These are phyloP conservation scores for Macheiramphus alcinus DNA, from an alignment of 2,113 vertebrate genomes.

Conservation along the genomic window DNA sequence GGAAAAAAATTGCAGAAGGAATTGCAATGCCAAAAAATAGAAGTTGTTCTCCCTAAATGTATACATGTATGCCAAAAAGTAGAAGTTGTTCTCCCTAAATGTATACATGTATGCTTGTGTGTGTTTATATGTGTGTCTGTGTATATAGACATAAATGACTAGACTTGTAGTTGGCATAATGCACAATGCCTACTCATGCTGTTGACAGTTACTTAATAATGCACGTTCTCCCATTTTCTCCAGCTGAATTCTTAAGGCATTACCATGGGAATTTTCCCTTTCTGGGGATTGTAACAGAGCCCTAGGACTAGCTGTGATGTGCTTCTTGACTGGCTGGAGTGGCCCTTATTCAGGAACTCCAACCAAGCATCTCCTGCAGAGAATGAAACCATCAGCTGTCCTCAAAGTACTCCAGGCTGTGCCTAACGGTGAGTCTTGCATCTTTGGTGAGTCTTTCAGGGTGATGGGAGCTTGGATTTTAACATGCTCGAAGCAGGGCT, in stretches of 20 bases:
- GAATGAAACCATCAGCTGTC: not conserved
- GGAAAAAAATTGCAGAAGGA: not conserved
- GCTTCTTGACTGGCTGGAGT: not conserved
- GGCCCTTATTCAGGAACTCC: not conserved
- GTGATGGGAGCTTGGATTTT: not conserved
- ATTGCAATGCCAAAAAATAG: not conserved
- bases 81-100: not conserved
- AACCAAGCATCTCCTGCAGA: not conserved
- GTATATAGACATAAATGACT: not conserved
- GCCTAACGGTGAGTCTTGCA: accelerated
- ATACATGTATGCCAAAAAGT: not conserved
- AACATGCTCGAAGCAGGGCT: not conserved
- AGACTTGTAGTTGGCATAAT: not conserved
- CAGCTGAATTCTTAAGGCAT: slow-evolving; percentile 5
- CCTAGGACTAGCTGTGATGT: not conserved
- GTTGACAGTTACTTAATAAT: not conserved
- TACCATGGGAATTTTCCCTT: slow-evolving; percentile 16
- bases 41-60: not conserved
- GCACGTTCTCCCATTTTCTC: not conserved
- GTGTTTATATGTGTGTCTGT: not conserved
- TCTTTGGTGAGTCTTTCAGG: not conserved
- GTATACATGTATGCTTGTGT: not conserved
- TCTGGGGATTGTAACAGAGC: not conserved
- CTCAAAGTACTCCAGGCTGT: not conserved
- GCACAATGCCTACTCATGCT: not conserved